phyloP scores from a whole-genome alignment of 2,888 invertebrate species.

The Odontothrips loti region DNA sequence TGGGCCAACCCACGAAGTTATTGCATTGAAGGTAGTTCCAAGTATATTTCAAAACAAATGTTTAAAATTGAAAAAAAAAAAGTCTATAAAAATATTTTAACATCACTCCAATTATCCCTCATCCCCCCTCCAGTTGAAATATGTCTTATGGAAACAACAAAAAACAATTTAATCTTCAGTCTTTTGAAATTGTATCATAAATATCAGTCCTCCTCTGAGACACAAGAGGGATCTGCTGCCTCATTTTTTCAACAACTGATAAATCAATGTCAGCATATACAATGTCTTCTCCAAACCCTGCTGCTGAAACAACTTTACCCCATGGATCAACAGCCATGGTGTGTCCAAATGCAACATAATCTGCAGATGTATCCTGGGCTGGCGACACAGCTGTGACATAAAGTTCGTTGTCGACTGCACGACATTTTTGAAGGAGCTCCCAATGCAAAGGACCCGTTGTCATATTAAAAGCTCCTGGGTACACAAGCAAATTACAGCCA shows the following conservation, averaged over 20 bases:
- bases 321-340: constrained; percentile 79
- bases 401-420: constrained; percentile 86
- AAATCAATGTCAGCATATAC: constrained; percentile 74
- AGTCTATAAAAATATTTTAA: background rate
- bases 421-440: constrained; percentile 73
- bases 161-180: background rate
- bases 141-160: background rate
- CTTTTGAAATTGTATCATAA: constrained; percentile 54
- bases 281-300: constrained; percentile 66
- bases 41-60: background rate
- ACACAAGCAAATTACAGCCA: constrained; percentile 82
- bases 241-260: constrained; percentile 64
- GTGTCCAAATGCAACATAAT: constrained; percentile 87
- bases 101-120: too few species aligned
- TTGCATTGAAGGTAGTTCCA: too few species aligned
- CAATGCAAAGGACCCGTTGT: constrained; percentile 93
- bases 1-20: too few species aligned
- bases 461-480: constrained; percentile 95
- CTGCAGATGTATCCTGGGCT: constrained; percentile 65
- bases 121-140: too few species aligned
- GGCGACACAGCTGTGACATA: constrained; percentile 83
- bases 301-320: constrained; percentile 66
- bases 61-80: background rate
- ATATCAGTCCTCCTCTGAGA: constrained; percentile 69
- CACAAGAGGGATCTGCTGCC: constrained; percentile 77